Conservation (phyloP, 1,140 invertebrate genomes). For the Drosophila melanogaster region DNA sequence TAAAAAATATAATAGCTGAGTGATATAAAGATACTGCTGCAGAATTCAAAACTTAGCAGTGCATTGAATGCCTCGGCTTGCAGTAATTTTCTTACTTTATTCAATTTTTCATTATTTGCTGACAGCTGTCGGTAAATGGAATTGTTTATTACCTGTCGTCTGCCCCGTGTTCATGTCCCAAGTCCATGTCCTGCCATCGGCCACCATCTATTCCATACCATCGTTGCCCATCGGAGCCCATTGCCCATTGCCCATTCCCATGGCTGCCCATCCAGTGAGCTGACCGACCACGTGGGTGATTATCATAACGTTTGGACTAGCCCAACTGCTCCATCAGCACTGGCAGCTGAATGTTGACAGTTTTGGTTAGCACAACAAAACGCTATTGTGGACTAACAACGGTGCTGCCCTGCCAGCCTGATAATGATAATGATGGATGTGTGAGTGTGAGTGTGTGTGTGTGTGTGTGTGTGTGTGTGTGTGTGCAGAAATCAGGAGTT, state of each 20-base stretch:
- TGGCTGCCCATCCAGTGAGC: not conserved
- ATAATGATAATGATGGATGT: slow-evolving; percentile 37
- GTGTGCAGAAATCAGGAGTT: slow-evolving; percentile 26
- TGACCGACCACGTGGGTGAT: slow-evolving; percentile 45
- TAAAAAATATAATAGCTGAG: no score
- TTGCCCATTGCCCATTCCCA: not conserved
- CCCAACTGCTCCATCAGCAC: slow-evolving; percentile 31
- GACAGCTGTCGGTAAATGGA: slow-evolving; percentile 82
- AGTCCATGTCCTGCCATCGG: slow-evolving; percentile 22
- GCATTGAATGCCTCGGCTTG: not conserved
- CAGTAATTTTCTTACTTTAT: slow-evolving; percentile 26
- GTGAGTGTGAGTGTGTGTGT: not conserved
- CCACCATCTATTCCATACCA: slow-evolving; percentile 16
- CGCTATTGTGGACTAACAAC: slow-evolving; percentile 54
- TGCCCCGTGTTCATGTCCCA: slow-evolving; percentile 31
- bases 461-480: not conserved
- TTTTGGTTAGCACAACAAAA: slow-evolving; percentile 65
- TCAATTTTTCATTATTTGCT: slow-evolving; percentile 80
- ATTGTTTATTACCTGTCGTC: slow-evolving; percentile 77
- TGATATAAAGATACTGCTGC: no score
- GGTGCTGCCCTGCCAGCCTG: not conserved
- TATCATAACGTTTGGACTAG: slow-evolving; percentile 69
- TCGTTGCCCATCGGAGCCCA: not conserved
- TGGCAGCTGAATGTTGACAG: slow-evolving; percentile 65
- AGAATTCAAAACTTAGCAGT: not conserved